Evolutionary conservation across 1,140 invertebrate species (phyloP).

Genomic region (Chironomus striatipennis): DNA sequence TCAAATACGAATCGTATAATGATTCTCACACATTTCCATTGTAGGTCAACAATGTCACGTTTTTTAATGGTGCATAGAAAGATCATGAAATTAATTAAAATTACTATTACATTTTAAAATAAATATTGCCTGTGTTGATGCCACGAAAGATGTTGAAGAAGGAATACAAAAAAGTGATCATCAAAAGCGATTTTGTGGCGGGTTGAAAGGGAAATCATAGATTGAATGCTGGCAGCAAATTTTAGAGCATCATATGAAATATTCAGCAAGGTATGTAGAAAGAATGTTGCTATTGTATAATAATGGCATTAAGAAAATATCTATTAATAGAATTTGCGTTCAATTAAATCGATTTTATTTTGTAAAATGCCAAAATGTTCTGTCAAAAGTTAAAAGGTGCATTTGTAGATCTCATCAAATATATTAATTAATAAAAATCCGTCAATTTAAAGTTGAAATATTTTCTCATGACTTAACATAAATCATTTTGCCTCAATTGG

Average conservation of each 20-base stretch:
- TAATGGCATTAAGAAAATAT: not conserved
- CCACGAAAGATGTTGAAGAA: not conserved
- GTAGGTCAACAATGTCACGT: constrained; percentile 2
- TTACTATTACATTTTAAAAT: constrained; percentile 10
- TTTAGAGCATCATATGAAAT: too few species aligned
- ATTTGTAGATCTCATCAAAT: not conserved
- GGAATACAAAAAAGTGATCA: not conserved
- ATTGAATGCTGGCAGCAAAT: not conserved
- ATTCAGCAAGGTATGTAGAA: not conserved
- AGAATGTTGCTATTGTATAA: not conserved
- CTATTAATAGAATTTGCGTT: not conserved
- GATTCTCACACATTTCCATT: constrained; percentile 2
- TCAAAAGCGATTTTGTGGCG: not conserved
- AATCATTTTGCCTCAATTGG: not conserved
- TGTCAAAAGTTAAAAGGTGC: not conserved
- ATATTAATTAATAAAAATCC: constrained; percentile 8
- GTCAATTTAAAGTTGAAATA: not conserved
- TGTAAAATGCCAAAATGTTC: not conserved
- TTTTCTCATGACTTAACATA: not conserved
- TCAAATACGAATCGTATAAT: not conserved
- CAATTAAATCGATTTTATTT: not conserved
- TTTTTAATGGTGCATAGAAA: constrained; percentile 7
- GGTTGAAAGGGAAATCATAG: not conserved
- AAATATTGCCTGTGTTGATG: not conserved
- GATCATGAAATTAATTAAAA: constrained; percentile 14